These are phyloP conservation scores for Uria aalge DNA, from an alignment of 2,113 vertebrate species.

Conservation along the genomic window DNA sequence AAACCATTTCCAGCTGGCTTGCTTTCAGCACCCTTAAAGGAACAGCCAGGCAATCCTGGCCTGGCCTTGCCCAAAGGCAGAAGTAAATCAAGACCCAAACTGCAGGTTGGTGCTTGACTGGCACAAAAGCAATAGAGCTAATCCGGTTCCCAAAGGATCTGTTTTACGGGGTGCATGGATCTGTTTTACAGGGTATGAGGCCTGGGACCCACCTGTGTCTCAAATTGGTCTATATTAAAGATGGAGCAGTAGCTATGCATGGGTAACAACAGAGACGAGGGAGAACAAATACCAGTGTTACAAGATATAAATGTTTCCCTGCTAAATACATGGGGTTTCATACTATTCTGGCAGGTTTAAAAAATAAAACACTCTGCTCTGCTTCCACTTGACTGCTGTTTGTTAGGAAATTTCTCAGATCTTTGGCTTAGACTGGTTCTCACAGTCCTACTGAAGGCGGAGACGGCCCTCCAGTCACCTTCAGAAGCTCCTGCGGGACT, in stretches of 20 bases:
- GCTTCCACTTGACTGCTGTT: not conserved
- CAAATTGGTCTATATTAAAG: not conserved
- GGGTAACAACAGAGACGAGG: not conserved
- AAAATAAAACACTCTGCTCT: not conserved
- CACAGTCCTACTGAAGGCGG: not conserved
- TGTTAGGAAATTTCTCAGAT: not conserved
- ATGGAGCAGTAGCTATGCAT: not conserved
- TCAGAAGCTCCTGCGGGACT: not conserved
- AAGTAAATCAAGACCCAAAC: not conserved
- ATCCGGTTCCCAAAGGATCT: not conserved
- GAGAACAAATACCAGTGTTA: not conserved
- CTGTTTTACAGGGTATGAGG: not conserved
- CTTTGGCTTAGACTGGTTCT: not conserved
- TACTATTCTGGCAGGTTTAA: not conserved
- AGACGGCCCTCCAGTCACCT: not conserved
- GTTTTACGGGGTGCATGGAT: not conserved
- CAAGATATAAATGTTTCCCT: not conserved
- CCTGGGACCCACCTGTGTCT: not conserved
- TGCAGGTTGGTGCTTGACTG: not conserved
- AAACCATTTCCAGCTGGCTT: conserved; percentile 8
- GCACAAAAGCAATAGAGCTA: not conserved
- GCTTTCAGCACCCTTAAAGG: not conserved
- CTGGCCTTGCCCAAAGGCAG: not conserved
- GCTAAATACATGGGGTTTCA: not conserved
- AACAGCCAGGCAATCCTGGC: not conserved